Evolutionary conservation across 1,140 invertebrate genomes (phyloP).

Genomic region (Globodera rostochiensis): DNA sequence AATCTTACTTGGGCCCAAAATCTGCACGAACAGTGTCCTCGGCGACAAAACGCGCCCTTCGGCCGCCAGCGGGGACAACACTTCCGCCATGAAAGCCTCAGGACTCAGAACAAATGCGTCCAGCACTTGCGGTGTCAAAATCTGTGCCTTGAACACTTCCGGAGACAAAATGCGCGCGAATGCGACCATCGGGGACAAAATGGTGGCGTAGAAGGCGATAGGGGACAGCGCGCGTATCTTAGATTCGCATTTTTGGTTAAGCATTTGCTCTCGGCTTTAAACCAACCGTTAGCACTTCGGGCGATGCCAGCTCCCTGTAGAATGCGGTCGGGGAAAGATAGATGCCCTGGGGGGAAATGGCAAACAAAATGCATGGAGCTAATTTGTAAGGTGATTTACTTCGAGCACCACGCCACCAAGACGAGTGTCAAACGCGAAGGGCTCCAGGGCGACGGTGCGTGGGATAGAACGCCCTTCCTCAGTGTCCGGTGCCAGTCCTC

Average conservation of each 20-base stretch:
- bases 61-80: constrained; percentile 37
- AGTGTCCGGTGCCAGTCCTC: constrained; percentile 22
- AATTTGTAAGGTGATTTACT: not conserved
- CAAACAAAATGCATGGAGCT: not conserved
- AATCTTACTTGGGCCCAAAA: constrained; percentile 42
- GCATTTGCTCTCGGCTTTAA: not conserved
- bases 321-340: constrained; percentile 26
- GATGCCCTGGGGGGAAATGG: constrained; percentile 2
- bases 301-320: constrained; percentile 21
- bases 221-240: constrained; percentile 38
- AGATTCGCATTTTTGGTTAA: not conserved
- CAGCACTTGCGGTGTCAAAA: constrained; percentile 41
- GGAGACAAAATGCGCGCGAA: constrained; percentile 36
- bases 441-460: constrained; percentile 16
- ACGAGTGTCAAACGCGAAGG: constrained; percentile 26
- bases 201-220: constrained; percentile 33
- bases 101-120: constrained; percentile 35
- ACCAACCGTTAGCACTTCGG: constrained; percentile 21
- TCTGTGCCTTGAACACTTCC: constrained; percentile 47
- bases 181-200: constrained; percentile 37
- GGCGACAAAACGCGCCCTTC: constrained; percentile 41
- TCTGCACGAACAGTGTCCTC: constrained; percentile 44
- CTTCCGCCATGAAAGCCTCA: constrained; percentile 47
- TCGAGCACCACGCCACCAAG: constrained; percentile 26
- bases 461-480: constrained; percentile 9